Percentiles rank a stretch among this genome's conserved stretches.
Evolutionary conservation across 2,113 vertebrate species (phyloP).

Genomic region (Nerophis ophidion): DNA sequence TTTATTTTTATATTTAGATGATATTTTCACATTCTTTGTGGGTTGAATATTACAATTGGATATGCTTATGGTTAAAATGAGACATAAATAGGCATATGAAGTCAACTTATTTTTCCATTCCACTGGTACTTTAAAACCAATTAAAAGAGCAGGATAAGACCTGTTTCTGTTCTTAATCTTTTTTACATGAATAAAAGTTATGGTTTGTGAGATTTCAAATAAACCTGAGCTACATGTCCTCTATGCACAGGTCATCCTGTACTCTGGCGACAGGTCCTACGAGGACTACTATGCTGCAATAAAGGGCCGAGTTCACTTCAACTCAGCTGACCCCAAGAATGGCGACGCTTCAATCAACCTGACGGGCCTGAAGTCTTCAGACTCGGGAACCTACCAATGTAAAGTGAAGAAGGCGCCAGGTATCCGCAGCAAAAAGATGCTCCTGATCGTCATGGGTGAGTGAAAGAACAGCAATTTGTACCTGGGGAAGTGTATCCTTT

Average conservation of each 20-base stretch:
- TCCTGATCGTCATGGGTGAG: constrained; percentile 88
- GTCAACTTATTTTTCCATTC: too few species aligned
- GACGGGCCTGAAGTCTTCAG: constrained; percentile 74
- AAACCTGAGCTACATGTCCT: neutral
- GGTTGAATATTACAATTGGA: too few species aligned
- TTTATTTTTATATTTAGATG: too few species aligned
- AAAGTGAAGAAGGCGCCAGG: constrained; percentile 95
- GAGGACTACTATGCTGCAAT: constrained; percentile 71
- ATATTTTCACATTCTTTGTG: too few species aligned
- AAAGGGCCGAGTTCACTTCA: constrained; percentile 83
- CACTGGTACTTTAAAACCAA: too few species aligned
- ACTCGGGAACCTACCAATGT: constrained; percentile 89
- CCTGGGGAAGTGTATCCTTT: neutral
- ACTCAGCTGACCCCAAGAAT: constrained; percentile 74
- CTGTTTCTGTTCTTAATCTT: too few species aligned
- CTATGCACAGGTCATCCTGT: constrained; percentile 80
- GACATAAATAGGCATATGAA: too few species aligned
- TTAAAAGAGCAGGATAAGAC: too few species aligned
- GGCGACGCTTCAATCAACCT: constrained; percentile 90
- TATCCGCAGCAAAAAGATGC: constrained; percentile 78
- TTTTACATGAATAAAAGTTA: too few species aligned
- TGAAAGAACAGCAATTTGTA: neutral
- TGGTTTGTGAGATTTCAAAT: neutral
- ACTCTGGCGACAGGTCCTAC: constrained; percentile 80
- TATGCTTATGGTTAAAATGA: too few species aligned